These are phyloP conservation scores for Cyphotilapia sp. DNA, from an alignment of 2,113 vertebrate species.

Conservation along the genomic window DNA sequence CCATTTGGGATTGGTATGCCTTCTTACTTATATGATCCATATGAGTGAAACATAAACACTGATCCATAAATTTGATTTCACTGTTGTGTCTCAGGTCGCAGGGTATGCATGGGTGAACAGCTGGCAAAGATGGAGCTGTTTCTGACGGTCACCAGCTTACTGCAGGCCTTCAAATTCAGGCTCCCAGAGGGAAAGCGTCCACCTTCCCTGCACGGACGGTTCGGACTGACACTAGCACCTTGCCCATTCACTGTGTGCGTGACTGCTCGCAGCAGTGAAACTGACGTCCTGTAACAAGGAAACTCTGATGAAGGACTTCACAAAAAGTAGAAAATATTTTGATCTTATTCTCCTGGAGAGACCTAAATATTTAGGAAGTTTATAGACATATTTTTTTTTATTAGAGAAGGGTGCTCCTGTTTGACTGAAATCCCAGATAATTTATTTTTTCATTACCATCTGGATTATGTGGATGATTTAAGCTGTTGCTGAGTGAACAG, in stretches of 20 bases:
- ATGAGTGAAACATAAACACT: neutral
- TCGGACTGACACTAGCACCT: constrained; percentile 87
- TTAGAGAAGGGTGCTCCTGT: neutral
- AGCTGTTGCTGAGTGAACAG: neutral
- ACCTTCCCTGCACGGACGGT: constrained; percentile 81
- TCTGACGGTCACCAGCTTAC: constrained; percentile 81
- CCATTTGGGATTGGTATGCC: constrained; percentile 90
- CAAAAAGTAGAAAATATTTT: neutral
- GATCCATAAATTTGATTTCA: neutral
- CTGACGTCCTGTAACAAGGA: neutral
- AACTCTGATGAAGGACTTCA: neutral
- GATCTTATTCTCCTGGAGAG: neutral
- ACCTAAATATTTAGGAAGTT: neutral
- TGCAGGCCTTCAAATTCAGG: constrained; percentile 83
- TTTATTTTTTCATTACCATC: neutral
- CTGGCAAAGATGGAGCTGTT: constrained; percentile 97
- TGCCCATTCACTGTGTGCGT: constrained; percentile 74
- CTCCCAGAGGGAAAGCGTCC: constrained; percentile 73
- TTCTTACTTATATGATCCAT: neutral
- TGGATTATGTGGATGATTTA: neutral
- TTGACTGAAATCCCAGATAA: neutral
- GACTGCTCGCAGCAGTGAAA: constrained; percentile 12
- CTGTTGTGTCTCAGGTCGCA: constrained; percentile 75
- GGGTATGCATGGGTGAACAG: constrained; percentile 94
- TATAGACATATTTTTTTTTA: neutral